These are phyloP conservation scores for Loris lydekkerianus DNA, from an alignment of 2,797 vertebrate species.

Conservation along the genomic window DNA sequence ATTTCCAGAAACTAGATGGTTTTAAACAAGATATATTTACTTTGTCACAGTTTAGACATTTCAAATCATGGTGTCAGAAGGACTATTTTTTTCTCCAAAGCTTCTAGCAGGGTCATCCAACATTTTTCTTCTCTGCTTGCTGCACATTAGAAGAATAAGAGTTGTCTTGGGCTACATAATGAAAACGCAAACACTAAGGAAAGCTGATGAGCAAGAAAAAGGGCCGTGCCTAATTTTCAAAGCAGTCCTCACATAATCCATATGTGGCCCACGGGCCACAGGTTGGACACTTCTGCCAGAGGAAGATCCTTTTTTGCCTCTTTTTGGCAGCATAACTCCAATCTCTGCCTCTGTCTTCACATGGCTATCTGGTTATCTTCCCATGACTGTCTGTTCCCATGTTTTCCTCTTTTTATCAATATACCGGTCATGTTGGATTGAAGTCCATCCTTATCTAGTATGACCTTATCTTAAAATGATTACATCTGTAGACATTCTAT, in stretches of 20 bases:
- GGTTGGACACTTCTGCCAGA: too few relatives aligned
- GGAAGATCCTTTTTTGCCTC: not conserved
- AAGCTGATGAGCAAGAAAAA: too few relatives aligned
- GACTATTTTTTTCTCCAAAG: not conserved
- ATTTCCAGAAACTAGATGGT: not conserved
- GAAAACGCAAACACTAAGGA: too few relatives aligned
- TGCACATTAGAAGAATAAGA: too few relatives aligned
- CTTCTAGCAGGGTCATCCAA: not conserved
- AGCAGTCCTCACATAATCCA: too few relatives aligned
- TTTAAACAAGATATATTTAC: not conserved
- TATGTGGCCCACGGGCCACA: too few relatives aligned
- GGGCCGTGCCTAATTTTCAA: too few relatives aligned
- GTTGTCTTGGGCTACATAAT: too few relatives aligned
- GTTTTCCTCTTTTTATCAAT: slow-evolving; percentile 3
- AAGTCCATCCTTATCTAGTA: too few relatives aligned
- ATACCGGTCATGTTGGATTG: not conserved
- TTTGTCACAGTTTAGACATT: not conserved
- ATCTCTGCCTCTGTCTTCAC: not conserved
- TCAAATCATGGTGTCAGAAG: not conserved
- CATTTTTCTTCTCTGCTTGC: too few relatives aligned
- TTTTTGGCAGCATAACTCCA: not conserved
- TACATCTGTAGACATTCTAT: not conserved
- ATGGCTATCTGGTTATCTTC: not conserved
- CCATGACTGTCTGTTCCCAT: not conserved
- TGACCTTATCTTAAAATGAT: not conserved